phyloP scores from a whole-genome alignment of 2,113 vertebrate genomes.

The Chaetura pelagica region DNA sequence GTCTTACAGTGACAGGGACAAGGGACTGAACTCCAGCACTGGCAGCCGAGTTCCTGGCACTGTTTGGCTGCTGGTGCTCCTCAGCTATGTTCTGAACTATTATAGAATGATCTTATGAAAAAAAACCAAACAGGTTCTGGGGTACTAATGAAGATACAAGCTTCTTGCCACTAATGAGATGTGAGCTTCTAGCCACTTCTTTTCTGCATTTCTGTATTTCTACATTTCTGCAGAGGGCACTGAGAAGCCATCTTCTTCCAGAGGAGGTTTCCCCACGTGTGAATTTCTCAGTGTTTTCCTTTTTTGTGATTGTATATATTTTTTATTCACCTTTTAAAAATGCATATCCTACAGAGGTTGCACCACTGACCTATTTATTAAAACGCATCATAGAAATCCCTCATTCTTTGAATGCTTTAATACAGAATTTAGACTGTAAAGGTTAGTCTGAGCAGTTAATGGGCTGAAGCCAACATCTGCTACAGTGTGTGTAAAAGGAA shows the following conservation, averaged over 20 bases:
- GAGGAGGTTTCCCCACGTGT: background rate
- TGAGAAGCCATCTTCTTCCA: background rate
- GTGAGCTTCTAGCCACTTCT: too few relatives aligned
- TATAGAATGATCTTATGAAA: background rate
- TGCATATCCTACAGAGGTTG: background rate
- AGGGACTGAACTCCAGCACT: background rate
- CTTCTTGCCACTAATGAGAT: background rate
- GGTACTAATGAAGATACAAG: background rate
- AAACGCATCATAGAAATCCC: background rate
- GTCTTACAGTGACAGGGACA: background rate
- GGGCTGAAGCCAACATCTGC: background rate
- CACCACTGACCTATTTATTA: slow-evolving; percentile 15
- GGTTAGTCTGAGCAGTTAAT: background rate
- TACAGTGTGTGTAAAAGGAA: background rate
- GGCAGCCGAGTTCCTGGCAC: fast-evolving
- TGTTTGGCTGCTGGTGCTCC: background rate
- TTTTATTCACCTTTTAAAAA: background rate
- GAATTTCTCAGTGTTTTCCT: background rate
- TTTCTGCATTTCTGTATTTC: too few relatives aligned
- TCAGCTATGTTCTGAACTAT: background rate
- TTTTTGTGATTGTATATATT: background rate
- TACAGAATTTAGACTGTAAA: background rate
- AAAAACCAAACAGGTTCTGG: background rate
- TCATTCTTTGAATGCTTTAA: background rate
- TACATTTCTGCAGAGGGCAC: background rate